Evolutionary conservation across 2,888 invertebrate species (phyloP).

Genomic region (Chrysolina oricalcia): DNA sequence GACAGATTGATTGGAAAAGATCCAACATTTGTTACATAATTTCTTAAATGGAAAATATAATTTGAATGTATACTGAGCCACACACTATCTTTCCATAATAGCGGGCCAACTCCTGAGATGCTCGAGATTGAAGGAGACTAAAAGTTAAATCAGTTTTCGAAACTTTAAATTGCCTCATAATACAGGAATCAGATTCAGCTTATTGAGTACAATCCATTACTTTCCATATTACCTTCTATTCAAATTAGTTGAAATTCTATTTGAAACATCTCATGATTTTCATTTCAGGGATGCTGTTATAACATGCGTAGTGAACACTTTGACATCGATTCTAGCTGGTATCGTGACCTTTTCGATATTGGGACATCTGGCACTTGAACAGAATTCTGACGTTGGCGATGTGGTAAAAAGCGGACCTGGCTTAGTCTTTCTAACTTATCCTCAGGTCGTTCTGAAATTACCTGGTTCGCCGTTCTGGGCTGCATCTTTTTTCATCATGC

Average conservation of each 20-base stretch:
- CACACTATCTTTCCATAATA: no score
- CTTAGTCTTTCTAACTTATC: conserved; percentile 84
- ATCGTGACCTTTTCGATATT: conserved; percentile 85
- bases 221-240: not conserved
- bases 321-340: conserved; percentile 83
- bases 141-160: no score
- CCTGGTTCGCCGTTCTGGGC: conserved; percentile 83
- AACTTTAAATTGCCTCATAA: no score
- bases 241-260: not conserved
- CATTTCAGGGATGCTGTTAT: conserved; percentile 79
- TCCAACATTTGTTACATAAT: no score
- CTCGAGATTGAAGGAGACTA: no score
- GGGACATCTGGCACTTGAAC: conserved; percentile 79
- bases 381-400: conserved; percentile 72
- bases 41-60: no score
- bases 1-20: no score
- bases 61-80: no score
- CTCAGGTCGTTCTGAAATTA: conserved; percentile 82
- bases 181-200: no score
- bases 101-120: no score
- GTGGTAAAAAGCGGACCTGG: conserved; percentile 80
- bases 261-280: not conserved
- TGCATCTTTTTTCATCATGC: conserved; percentile 83
- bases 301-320: conserved; percentile 82
- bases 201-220: no score